Evolutionary conservation across 1,140 invertebrate genomes (phyloP).

Genomic region (Drosophila chauvacae): DNA sequence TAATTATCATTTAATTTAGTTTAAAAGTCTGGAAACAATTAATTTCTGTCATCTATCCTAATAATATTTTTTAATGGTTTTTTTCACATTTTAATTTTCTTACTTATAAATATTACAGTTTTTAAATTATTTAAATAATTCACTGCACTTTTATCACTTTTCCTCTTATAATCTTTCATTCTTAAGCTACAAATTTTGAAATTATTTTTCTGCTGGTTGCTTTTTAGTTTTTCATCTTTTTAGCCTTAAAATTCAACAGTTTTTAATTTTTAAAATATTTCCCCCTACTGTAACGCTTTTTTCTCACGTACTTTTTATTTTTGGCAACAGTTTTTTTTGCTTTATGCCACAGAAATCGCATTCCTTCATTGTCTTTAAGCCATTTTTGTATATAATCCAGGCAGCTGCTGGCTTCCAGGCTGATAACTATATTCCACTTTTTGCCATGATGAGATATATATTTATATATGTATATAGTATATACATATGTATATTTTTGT

Average conservation of each 20-base stretch:
- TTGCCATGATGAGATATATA: constrained; percentile 25
- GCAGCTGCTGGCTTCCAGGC: constrained; percentile 2
- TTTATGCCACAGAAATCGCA: constrained; percentile 1
- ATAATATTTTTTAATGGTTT: neutral
- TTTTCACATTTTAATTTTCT: neutral
- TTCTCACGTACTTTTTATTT: neutral
- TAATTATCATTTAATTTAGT: too few species aligned
- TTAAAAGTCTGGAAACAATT: too few species aligned
- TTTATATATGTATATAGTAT: constrained; percentile 19
- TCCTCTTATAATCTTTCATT: too few species aligned
- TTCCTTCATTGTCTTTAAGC: constrained; percentile 28
- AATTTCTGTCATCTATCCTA: neutral
- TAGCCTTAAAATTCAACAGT: neutral
- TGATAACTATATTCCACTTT: constrained; percentile 46
- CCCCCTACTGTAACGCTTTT: neutral
- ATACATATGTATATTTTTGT: constrained; percentile 29
- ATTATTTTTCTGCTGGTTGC: neutral
- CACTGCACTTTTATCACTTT: too few species aligned
- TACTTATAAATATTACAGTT: neutral
- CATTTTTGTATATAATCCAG: constrained; percentile 6
- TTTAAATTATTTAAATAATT: too few species aligned
- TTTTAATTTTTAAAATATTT: neutral
- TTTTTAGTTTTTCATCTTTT: neutral
- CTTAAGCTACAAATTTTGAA: too few species aligned
- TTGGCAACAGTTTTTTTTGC: neutral